These are phyloP conservation scores for Fregetta grallaria DNA, from an alignment of 2,113 vertebrate genomes.

Conservation along the genomic window DNA sequence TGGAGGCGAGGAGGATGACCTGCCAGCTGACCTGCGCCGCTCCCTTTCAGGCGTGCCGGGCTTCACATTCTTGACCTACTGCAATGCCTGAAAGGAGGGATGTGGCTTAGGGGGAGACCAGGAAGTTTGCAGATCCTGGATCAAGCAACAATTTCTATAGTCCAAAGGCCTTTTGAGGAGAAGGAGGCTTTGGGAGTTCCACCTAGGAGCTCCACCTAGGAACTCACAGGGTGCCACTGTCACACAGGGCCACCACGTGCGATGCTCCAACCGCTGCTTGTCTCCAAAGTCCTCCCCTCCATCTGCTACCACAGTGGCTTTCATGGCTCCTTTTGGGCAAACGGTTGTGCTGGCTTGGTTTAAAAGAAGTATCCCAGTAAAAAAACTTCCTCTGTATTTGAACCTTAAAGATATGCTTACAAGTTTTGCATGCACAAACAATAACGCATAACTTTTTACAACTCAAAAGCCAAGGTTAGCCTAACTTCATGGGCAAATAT, in stretches of 20 bases:
- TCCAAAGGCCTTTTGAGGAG: background rate
- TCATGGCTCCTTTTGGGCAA: background rate
- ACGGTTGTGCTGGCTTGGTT: background rate
- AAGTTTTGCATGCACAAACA: background rate
- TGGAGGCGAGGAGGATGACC: too few relatives aligned
- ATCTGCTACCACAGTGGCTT: background rate
- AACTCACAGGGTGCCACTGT: accelerated
- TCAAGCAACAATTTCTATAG: background rate
- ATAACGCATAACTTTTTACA: background rate
- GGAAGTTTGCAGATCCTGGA: background rate
- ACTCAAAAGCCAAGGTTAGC: background rate
- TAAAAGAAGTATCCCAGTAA: background rate
- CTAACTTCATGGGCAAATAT: background rate
- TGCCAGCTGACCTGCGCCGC: accelerated
- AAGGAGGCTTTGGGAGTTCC: background rate
- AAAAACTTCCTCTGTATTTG: background rate
- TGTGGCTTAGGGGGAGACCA: background rate
- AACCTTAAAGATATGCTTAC: background rate
- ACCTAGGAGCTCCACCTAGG: background rate
- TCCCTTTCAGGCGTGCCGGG: background rate
- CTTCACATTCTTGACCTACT: background rate
- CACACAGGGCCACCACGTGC: background rate
- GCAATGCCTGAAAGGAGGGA: background rate
- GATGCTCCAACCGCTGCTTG: background rate
- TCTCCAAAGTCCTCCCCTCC: background rate